phyloP scores from a whole-genome alignment of 1,140 invertebrate species.

The Caenorhabditis tropicalis region DNA sequence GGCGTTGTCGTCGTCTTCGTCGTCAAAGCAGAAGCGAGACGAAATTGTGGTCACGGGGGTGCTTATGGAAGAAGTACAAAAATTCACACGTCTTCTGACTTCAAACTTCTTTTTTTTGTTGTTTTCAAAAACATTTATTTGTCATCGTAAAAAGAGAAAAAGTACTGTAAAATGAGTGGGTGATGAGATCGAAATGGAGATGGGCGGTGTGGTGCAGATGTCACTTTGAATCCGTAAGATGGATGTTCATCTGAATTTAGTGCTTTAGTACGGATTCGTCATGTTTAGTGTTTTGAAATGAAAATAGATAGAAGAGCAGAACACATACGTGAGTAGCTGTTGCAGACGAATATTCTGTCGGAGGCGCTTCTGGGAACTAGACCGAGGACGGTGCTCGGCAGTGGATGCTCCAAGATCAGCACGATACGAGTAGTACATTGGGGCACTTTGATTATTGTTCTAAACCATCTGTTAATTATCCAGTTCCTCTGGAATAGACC shows the following conservation, averaged over 20 bases:
- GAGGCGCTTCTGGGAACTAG: background rate
- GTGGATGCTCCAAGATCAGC: conserved; percentile 33
- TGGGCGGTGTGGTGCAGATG: background rate
- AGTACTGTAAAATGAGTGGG: background rate
- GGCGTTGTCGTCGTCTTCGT: background rate
- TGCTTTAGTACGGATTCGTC: background rate
- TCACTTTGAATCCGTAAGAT: background rate
- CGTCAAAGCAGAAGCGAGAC: background rate
- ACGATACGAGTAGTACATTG: conserved; percentile 47
- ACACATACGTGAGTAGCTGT: background rate
- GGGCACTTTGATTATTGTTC: conserved; percentile 30
- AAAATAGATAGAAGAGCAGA: background rate
- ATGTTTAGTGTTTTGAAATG: background rate
- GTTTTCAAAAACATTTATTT: background rate
- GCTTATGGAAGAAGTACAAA: background rate
- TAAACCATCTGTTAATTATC: background rate
- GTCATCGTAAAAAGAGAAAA: background rate
- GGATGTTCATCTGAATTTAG: background rate
- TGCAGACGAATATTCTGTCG: background rate
- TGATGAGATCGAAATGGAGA: background rate
- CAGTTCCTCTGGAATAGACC: too few species aligned
- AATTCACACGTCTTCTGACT: conserved; percentile 1
- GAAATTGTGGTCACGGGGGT: background rate
- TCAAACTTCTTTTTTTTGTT: background rate
- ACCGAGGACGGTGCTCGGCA: conserved; percentile 12